Base-by-base conservation (phyloP, 2,113 vertebrate species). In the mouse (Mus musculus) region DNA sequence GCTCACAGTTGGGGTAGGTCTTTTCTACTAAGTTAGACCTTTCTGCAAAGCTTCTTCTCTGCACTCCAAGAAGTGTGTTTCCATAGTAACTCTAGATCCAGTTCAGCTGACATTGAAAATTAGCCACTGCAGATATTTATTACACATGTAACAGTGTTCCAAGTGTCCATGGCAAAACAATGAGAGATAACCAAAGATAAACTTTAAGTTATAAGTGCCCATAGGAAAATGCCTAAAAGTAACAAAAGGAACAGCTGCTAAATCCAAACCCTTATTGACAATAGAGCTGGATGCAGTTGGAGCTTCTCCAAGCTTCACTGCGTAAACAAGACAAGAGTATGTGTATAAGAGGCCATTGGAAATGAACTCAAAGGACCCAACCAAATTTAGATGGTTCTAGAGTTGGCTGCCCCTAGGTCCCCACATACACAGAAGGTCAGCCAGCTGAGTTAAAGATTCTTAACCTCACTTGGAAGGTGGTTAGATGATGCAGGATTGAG, bases 181-280 rank as follows among this genome's bases (percentile, higher is more conserved):
- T 71, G 56, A 54, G 75, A 91, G 46, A 72, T 63, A 81, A 96
- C 63, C 33, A 42, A 61, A 30, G 13, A 80, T 91, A 17, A 61
- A 46, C 19, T 67, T 59, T 19, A 78, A 73, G 59, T 77, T 73
- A 75, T 12, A 93, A 96, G 92, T 95, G 97, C 97, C 96, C 98
- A 87, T 54, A 84, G 93, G 46, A 67, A 96, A 97, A 98, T 96
- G 77, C 89, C 96, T 89, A 97, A 98, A 97, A 97, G 78, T 94
- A 97, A 97, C 97, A 98, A 97, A 90, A 97, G 93, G 96, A 65
- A 80, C 90, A 97, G 95, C 93, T 95, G 97, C 97, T 96, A 95
- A 91, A 95, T 97, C 90, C 93, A 92, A 97, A 95, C 96, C 94
- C 95, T 65, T 96, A 77, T 17, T 95, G 91, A 89, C 97, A 75